Conservation (phyloP, 1,140 invertebrate genomes). For the Eurosta solidaginis region DNA sequence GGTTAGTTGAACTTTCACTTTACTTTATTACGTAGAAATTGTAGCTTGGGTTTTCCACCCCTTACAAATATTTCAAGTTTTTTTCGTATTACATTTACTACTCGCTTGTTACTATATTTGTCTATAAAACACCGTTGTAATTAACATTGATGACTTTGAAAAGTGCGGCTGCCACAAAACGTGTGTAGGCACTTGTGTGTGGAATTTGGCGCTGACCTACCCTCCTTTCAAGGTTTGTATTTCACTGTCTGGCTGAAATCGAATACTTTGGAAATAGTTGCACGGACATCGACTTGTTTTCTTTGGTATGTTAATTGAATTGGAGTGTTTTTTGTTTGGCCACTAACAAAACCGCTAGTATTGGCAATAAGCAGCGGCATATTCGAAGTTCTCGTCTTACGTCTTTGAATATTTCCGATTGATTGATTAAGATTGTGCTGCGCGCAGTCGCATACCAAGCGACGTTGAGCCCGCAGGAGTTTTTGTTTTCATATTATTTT, state of each 20-base stretch:
- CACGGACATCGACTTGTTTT: not conserved
- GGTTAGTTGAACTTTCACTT: too few species aligned
- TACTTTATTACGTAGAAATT: too few species aligned
- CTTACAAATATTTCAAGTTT: not conserved
- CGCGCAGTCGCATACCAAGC: not conserved
- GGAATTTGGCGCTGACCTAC: too few species aligned
- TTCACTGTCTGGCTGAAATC: too few species aligned
- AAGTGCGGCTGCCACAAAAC: constrained; percentile 18
- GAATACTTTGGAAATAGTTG: not conserved
- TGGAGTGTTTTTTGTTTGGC: not conserved
- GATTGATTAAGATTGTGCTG: constrained; percentile 3
- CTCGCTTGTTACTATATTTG: not conserved
- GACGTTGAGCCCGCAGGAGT: not conserved
- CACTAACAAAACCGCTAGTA: not conserved
- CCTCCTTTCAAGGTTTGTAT: too few species aligned
- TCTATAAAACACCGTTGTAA: not conserved
- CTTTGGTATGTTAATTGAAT: constrained; percentile 17
- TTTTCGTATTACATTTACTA: not conserved
- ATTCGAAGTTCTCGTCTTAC: not conserved
- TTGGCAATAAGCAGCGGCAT: not conserved
- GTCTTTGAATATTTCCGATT: not conserved
- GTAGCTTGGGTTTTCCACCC: constrained; percentile 16
- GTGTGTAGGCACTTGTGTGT: not conserved
- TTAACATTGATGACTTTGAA: constrained; percentile 30
- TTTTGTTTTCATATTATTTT: not conserved